Evolutionary conservation across 2,888 invertebrate species (phyloP), one percentile per base, ranked within the genome.

Genomic region (Epinotia bilunana): DNA sequence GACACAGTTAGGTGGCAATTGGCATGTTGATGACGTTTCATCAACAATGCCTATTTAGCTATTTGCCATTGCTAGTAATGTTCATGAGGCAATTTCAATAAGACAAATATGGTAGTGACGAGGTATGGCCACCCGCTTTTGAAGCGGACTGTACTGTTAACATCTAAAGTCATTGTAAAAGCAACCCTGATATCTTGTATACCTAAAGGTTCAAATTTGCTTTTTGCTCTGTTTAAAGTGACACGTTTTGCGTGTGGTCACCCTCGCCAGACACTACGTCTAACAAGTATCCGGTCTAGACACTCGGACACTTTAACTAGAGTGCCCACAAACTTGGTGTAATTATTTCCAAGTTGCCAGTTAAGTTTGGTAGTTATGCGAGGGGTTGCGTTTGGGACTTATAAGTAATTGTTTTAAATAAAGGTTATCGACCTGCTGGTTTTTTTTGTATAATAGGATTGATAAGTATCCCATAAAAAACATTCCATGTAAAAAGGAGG

Each of bases 231-330:
- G 12, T n/a, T 13, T 49, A 39, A 55, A 74, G 74, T 72, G 70
- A 65, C 72, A 74, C 39, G 49, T 64, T 75, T 76, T 78, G 76
- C 77, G 72, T 70, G 72, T 77, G 74, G 70, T 65, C 70, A 64
- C 74, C 74, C 80, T 76, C 61, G 75, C 77, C 81, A 81, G 84
- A 84, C 86, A 83, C 88, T 87, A 88, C 86, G 60, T 69, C 70
- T 72, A 67, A 76, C 76, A 75, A 82, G 81, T 81, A 82, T 88
- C 89, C 89, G 85, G 89, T 89, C 89, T 88, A 89, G 89, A 89
- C 89, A 85, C 75, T 70, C 49, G 68, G 62, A 72, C 74, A 73
- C 76, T 70, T 71, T 74, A 81, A 85, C 83, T 80, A 79, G 79
- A 80, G 79, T 69, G 72, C 60, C 67, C 64, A 65, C 67, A 73